These are phyloP conservation scores for Rhyacichthys aspro DNA, from an alignment of 2,797 vertebrate genomes.

Conservation along the genomic window DNA sequence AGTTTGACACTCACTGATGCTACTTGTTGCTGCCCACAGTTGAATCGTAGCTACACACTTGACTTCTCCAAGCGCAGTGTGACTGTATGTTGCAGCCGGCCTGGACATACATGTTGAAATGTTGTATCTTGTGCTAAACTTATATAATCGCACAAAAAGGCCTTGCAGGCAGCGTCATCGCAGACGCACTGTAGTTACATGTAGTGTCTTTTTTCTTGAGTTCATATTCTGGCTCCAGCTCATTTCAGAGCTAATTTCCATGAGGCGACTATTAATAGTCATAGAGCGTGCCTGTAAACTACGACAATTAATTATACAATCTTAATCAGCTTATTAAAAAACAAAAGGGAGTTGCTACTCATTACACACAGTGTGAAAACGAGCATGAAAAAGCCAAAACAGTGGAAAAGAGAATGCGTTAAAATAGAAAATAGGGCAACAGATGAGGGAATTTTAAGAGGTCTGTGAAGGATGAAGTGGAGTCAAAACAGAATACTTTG, in stretches of 20 bases:
- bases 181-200: no score
- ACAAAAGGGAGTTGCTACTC: constrained; percentile 13
- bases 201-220: not conserved
- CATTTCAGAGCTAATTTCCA: not conserved
- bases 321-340: constrained; percentile 14
- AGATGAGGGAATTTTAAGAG: constrained; percentile 9
- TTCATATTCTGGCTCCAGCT: not conserved
- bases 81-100: no score
- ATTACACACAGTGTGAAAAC: constrained; percentile 4
- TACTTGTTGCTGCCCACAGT: no score
- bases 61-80: no score
- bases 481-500: constrained; percentile 1
- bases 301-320: constrained; percentile 10
- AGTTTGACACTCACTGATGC: no score
- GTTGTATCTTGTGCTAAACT: no score
- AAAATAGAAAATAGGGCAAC: constrained; percentile 11
- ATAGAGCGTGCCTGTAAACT: not conserved
- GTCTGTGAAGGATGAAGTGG: not conserved
- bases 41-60: no score
- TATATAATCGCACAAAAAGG: no score
- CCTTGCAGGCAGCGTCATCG: no score
- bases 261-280: constrained; percentile 4
- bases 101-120: no score
- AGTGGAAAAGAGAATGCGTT: not conserved
- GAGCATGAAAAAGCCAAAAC: constrained; percentile 1